Evolutionary conservation across 1,140 invertebrate species (phyloP), one percentile per base, ranked within the genome.

Genomic region (Dendroctonus ponderosae): DNA sequence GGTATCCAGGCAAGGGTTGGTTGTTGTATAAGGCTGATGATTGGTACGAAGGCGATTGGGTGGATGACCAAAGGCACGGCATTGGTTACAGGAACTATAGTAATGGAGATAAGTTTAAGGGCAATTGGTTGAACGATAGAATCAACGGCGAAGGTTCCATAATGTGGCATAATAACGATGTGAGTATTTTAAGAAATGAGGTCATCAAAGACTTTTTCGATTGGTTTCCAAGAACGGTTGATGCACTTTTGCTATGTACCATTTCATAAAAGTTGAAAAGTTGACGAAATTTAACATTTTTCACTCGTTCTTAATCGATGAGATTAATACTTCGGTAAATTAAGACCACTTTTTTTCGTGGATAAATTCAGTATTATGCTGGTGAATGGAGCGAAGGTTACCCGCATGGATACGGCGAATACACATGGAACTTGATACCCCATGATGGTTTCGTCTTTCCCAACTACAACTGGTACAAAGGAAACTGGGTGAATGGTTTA

Each of bases 331-430:
- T 26, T 26, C 3, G 26, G 26, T 26, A 26, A 26, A 26, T 26
- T 26, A 26, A 26, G 3, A 26, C 26, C 26, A 26, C 26, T 26
- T 11, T 46, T 46, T 46, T 12, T 2, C 8, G 12, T 51, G 11
- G 11, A 12, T 8, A 4, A 51, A 51, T 51, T 12, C 26, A 83
- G 82, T 80, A 80, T 74, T 84, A 83, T 66, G 78, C 74, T 60
- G 85, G 85, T 2, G 79, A 82, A 72, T 86, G 84, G 84, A 77
- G 76, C 67, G 78, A 81, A 62, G 82, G 82, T 26, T 73, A 77
- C n/a, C 84, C 82, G 77, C 76, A 83, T 62, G 84, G 84, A 9
- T 79, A 81, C 56, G 84, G 84, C 0, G 79, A 81, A 62, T 85
- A 85, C 62, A 80, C 79, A 39, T 85, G 84, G 85, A 79, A 80